Conservation (phyloP, 2,797 vertebrate genomes). For the Alcedo quadribrachys region DNA sequence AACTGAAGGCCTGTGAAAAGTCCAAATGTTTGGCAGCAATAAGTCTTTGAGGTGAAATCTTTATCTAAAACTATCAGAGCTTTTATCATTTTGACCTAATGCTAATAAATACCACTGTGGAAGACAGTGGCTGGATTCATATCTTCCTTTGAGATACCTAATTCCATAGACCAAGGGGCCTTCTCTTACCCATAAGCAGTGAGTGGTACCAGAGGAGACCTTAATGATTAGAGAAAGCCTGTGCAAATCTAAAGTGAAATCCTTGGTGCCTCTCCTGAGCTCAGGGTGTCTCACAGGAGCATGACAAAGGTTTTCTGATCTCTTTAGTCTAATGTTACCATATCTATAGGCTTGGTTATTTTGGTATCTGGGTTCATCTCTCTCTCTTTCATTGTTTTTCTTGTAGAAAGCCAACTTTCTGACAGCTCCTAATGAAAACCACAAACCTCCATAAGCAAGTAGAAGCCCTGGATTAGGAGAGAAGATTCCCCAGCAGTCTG, state of each 20-base stretch:
- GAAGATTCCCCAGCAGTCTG: neutral
- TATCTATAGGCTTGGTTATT: too few relatives aligned
- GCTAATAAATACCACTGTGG: neutral
- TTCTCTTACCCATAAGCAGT: too few relatives aligned
- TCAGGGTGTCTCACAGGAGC: too few relatives aligned
- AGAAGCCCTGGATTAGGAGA: neutral
- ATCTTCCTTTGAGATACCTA: too few relatives aligned
- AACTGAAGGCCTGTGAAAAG: neutral
- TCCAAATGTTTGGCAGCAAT: neutral
- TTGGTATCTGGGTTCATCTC: too few relatives aligned
- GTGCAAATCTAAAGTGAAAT: too few relatives aligned
- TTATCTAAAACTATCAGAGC: neutral
- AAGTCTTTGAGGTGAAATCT: neutral
- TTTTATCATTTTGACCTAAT: neutral
- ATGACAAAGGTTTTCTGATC: too few relatives aligned
- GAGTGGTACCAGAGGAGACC: too few relatives aligned
- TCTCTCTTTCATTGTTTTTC: neutral
- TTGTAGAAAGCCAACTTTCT: constrained; percentile 52
- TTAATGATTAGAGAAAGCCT: too few relatives aligned
- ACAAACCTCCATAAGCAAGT: neutral
- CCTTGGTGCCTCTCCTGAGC: too few relatives aligned
- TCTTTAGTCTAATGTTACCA: too few relatives aligned
- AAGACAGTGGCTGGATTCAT: neutral
- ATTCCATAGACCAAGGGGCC: too few relatives aligned
- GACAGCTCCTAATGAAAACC: neutral